Percentiles rank a stretch among this genome's conserved stretches.
These are phyloP conservation scores for Myopa tessellatipennis DNA, from an alignment of 2,888 invertebrate genomes.

Conservation along the genomic window DNA sequence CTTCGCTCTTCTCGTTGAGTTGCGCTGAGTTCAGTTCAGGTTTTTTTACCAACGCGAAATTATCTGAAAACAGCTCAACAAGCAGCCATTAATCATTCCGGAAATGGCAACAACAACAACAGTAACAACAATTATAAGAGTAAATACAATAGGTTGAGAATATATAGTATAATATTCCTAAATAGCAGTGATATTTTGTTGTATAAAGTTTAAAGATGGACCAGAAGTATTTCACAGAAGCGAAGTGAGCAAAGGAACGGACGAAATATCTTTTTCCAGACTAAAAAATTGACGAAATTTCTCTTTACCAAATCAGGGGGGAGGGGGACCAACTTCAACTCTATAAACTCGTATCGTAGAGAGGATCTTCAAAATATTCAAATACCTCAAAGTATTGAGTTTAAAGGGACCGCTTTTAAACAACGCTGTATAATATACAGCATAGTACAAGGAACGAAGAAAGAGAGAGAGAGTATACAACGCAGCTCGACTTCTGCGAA, in stretches of 20 bases:
- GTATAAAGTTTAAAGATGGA: not conserved
- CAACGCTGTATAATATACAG: not conserved
- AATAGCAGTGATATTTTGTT: not conserved
- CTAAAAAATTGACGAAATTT: too few species aligned
- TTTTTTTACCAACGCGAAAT: conserved; percentile 7
- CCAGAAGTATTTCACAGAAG: too few species aligned
- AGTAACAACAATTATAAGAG: not conserved
- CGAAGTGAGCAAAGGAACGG: too few species aligned
- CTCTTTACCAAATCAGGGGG: too few species aligned
- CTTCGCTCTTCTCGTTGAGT: conserved; percentile 9
- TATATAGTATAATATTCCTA: not conserved
- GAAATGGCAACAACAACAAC: conserved; percentile 50
- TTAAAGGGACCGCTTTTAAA: not conserved
- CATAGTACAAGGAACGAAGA: too few species aligned
- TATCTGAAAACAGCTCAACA: conserved; percentile 47
- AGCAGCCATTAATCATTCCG: conserved; percentile 65
- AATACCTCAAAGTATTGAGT: too few species aligned
- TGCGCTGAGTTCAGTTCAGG: not conserved
- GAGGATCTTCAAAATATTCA: too few species aligned
- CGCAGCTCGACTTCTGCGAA: not conserved
- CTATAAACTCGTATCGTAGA: too few species aligned
- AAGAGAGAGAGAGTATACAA: too few species aligned
- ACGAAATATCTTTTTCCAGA: too few species aligned
- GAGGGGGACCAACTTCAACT: too few species aligned
- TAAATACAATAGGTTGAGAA: not conserved